These are phyloP conservation scores for Dasyprocta punctata DNA, from an alignment of 2,113 vertebrate species.

Conservation along the genomic window DNA sequence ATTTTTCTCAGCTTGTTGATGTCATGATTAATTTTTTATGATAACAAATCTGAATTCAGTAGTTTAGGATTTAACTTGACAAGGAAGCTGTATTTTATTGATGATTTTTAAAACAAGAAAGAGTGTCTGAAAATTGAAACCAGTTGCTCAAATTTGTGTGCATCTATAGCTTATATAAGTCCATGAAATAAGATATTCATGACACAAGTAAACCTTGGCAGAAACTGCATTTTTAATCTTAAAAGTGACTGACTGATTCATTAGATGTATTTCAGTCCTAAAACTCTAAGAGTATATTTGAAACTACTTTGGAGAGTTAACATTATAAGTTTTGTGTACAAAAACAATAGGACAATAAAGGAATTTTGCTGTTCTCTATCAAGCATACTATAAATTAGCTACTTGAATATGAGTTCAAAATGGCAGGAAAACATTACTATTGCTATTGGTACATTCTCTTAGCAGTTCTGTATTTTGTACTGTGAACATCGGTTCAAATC, in stretches of 20 bases:
- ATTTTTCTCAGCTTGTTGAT: neutral
- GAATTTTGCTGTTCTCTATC: neutral
- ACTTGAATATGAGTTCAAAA: neutral
- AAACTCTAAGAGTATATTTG: neutral
- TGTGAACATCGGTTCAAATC: neutral
- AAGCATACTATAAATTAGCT: neutral
- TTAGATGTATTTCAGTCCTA: neutral
- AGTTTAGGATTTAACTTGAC: conserved; percentile 38
- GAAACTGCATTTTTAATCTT: conserved; percentile 47
- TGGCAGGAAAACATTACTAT: neutral
- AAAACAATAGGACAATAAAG: neutral
- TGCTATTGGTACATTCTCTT: neutral
- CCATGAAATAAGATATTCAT: conserved; percentile 44
- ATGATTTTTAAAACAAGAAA: conserved; percentile 56
- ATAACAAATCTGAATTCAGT: conserved; percentile 24
- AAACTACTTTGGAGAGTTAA: neutral
- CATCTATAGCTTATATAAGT: conserved; percentile 20
- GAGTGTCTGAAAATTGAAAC: conserved; percentile 17
- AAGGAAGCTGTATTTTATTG: conserved; percentile 33
- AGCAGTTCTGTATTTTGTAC: neutral
- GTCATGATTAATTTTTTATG: conserved; percentile 47
- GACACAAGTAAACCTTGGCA: neutral
- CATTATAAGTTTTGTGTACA: neutral
- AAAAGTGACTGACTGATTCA: conserved; percentile 45
- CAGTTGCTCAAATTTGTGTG: conserved; percentile 50